Conservation (phyloP, 2,113 vertebrate genomes). For the Phaethornis superciliosus region DNA sequence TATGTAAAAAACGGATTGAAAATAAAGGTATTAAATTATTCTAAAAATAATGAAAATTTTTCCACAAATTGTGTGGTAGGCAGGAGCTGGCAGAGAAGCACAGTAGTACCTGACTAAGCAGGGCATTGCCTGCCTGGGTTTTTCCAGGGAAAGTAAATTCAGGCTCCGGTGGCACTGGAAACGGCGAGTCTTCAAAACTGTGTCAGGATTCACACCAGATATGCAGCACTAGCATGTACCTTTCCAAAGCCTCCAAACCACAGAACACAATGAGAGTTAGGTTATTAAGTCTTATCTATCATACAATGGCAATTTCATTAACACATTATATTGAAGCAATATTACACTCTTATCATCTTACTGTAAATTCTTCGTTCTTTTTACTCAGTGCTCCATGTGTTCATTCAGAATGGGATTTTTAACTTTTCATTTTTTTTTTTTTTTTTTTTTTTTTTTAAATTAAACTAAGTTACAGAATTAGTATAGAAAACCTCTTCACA, state of each 20-base stretch:
- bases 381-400: not conserved
- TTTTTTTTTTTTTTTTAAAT: not conserved
- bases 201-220: slow-evolving; percentile 17
- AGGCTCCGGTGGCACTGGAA: not conserved
- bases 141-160: slow-evolving; percentile 26
- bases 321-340: slow-evolving; percentile 46
- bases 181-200: not conserved
- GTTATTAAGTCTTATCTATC: slow-evolving; percentile 62
- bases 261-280: slow-evolving; percentile 29
- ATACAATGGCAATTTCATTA: slow-evolving; percentile 62
- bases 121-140: not conserved
- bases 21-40: not conserved
- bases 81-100: not conserved
- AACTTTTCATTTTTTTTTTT: not conserved
- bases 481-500: not conserved
- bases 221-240: not conserved
- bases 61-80: not conserved
- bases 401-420: slow-evolving; percentile 32
- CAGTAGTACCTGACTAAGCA: not conserved
- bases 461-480: not conserved
- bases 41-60: not conserved
- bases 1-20: not conserved
- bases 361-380: slow-evolving; percentile 61
- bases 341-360: slow-evolving; percentile 44
- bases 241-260: slow-evolving; percentile 21